Percentiles rank a stretch among this genome's conserved stretches.
Evolutionary conservation across 1,140 invertebrate species (phyloP).

Genomic region (Drosophila parvula): DNA sequence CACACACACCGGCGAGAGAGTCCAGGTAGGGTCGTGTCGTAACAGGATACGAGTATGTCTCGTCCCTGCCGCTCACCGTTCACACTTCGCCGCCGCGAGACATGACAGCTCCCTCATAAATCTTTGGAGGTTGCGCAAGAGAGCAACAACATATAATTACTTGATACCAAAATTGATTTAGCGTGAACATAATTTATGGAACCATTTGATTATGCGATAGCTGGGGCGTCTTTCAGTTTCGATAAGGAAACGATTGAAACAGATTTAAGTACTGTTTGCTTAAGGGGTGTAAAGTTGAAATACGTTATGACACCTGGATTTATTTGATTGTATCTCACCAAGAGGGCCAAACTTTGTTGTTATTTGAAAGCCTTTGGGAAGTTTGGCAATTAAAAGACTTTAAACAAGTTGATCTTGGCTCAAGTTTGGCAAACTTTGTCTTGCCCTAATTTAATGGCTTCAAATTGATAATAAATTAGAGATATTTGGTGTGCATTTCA

Average conservation of each 20-base stretch:
- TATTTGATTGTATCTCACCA: background rate
- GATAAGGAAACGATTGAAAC: slow-evolving; percentile 10
- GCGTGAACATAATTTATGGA: slow-evolving; percentile 48
- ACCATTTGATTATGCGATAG: slow-evolving; percentile 14
- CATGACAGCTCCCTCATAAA: slow-evolving; percentile 54
- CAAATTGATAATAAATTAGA: background rate
- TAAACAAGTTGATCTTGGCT: background rate
- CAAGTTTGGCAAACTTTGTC: background rate
- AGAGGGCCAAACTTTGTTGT: background rate
- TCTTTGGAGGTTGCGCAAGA: slow-evolving; percentile 22
- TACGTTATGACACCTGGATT: background rate
- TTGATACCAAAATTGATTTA: slow-evolving; percentile 54
- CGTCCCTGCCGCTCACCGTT: slow-evolving; percentile 9
- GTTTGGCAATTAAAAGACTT: background rate
- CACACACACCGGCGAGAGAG: slow-evolving; percentile 1
- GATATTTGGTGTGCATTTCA: background rate
- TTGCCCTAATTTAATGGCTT: background rate
- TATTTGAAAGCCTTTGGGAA: background rate
- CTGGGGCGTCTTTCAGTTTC: slow-evolving; percentile 6
- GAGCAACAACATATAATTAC: slow-evolving; percentile 53
- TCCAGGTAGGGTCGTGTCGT: slow-evolving; percentile 34
- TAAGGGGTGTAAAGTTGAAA: slow-evolving; percentile 1
- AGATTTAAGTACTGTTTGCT: slow-evolving; percentile 2
- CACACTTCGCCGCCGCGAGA: slow-evolving; percentile 14
- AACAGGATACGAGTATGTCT: slow-evolving; percentile 51